Evolutionary conservation across 2,113 vertebrate genomes (phyloP).

Genomic region (Proteles cristata): DNA sequence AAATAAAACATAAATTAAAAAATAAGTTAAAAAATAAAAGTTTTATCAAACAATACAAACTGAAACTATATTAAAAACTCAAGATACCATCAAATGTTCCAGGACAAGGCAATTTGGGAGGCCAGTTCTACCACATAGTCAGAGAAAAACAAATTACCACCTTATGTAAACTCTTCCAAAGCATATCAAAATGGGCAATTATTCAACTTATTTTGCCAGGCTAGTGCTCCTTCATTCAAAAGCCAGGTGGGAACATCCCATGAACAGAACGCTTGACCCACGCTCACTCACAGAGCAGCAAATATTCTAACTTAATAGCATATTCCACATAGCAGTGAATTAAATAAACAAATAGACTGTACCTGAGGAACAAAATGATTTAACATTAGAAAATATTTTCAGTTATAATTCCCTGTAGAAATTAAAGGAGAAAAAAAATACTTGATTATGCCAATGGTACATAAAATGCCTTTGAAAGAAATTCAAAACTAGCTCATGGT

Average conservation of each 20-base stretch:
- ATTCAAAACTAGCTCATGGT: background rate
- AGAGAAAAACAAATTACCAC: conserved; percentile 9
- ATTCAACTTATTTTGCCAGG: conserved; percentile 21
- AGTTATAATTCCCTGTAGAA: conserved; percentile 47
- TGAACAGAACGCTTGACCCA: conserved; percentile 53
- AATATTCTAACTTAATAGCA: conserved; percentile 58
- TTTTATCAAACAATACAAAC: background rate
- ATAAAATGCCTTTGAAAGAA: conserved; percentile 46
- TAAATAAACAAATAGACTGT: conserved; percentile 54
- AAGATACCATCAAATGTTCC: background rate
- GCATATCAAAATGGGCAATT: background rate
- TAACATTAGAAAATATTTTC: conserved; percentile 57
- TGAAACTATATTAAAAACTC: conserved; percentile 37
- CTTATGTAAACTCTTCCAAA: conserved; percentile 34
- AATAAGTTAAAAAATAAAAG: background rate
- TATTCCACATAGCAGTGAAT: conserved; percentile 41
- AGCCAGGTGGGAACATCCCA: conserved; percentile 6
- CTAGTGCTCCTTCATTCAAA: conserved; percentile 9
- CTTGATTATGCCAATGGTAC: background rate
- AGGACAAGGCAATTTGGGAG: background rate
- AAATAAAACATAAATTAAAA: too few relatives aligned
- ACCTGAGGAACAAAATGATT: conserved; percentile 37
- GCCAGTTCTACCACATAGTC: background rate
- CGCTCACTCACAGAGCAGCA: conserved; percentile 35
- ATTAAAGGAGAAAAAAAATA: background rate